Percentiles rank a stretch among this genome's conserved stretches.
Evolutionary conservation across 2,888 invertebrate species (phyloP).

Genomic region (Dorcus hopei): DNA sequence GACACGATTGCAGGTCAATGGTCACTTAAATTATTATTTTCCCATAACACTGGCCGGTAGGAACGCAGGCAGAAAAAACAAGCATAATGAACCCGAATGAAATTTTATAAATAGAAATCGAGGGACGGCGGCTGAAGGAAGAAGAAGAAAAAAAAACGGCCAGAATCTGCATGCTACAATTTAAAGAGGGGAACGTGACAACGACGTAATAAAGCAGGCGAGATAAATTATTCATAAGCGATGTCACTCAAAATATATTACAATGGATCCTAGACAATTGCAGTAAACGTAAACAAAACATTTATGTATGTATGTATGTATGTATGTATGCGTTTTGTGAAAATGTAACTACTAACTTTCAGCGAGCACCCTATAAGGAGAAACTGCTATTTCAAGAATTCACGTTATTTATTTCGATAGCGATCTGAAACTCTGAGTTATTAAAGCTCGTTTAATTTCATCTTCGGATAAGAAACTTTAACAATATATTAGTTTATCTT

Average conservation of each 20-base stretch:
- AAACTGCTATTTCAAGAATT: constrained; percentile 24
- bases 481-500: constrained; percentile 26
- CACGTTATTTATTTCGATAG: constrained; percentile 23
- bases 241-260: constrained; percentile 17
- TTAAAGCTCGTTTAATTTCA: constrained; percentile 29
- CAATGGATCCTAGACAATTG: constrained; percentile 13
- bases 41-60: constrained; percentile 20
- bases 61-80: background rate
- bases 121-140: background rate
- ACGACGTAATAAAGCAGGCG: constrained; percentile 5
- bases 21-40: constrained; percentile 47
- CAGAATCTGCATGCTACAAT: background rate
- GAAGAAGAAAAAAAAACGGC: background rate
- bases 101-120: background rate
- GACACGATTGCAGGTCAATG: constrained; percentile 45
- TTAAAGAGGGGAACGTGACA: background rate
- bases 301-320: constrained; percentile 19
- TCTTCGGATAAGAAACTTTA: constrained; percentile 27
- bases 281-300: constrained; percentile 14
- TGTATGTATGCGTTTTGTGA: background rate
- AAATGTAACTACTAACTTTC: background rate
- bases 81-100: background rate
- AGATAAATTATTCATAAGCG: constrained; percentile 18
- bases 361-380: constrained; percentile 12
- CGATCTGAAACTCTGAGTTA: constrained; percentile 17